Conservation (phyloP, 2,113 vertebrate genomes). For the Leucopternis melanops region DNA sequence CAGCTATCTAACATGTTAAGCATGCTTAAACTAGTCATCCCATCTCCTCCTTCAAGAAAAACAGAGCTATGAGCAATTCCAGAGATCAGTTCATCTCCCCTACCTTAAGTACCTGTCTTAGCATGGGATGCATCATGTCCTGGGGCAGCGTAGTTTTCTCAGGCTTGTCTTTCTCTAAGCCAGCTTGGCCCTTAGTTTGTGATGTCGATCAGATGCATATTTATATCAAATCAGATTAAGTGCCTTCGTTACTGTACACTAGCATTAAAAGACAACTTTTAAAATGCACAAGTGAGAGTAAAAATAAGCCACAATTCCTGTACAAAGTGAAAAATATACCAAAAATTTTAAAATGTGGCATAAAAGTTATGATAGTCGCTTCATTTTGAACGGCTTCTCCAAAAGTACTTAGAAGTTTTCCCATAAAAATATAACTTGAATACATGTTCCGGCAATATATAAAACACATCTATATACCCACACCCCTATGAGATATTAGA, state of each 20-base stretch:
- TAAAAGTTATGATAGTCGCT: not conserved
- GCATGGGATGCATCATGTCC: not conserved
- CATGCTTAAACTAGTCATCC: not conserved
- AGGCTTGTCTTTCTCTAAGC: not conserved
- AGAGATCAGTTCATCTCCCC: not conserved
- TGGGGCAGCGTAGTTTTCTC: not conserved
- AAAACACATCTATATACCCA: not conserved
- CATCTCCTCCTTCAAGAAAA: not conserved
- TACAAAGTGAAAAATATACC: not conserved
- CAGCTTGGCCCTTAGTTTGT: not conserved
- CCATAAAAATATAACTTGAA: not conserved
- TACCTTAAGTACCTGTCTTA: not conserved
- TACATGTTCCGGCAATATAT: not conserved
- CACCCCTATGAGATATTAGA: not conserved
- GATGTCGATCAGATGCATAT: not conserved
- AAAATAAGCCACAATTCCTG: not conserved
- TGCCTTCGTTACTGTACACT: not conserved
- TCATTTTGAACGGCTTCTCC: not conserved
- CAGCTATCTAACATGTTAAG: not conserved
- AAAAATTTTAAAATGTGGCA: not conserved
- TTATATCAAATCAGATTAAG: not conserved
- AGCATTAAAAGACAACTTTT: not conserved
- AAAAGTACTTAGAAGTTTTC: not conserved
- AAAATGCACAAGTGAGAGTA: not conserved
- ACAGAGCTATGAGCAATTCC: not conserved